These are phyloP conservation scores for Peromyscus polionotus DNA, from an alignment of 2,113 vertebrate genomes.

Conservation along the genomic window DNA sequence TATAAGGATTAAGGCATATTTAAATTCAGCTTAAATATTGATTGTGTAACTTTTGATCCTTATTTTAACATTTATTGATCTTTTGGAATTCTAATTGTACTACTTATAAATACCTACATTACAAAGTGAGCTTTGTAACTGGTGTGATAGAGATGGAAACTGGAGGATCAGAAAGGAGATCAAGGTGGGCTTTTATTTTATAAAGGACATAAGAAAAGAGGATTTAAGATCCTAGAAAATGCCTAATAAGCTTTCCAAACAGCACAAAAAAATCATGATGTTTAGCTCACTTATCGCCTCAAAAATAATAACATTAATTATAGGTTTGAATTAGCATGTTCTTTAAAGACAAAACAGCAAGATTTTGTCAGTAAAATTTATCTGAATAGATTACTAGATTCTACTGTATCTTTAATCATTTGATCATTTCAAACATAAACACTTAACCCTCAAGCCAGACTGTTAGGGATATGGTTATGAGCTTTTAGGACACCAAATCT, in stretches of 20 bases:
- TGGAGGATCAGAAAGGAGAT: neutral
- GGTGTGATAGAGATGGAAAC: neutral
- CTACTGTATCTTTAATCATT: neutral
- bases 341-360: neutral
- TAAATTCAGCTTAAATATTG: too few relatives aligned
- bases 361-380: neutral
- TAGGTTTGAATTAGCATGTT: neutral
- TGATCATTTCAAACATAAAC: neutral
- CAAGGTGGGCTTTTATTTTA: neutral
- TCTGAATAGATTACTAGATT: neutral
- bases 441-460: neutral
- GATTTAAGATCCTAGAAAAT: neutral
- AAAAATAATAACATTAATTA: neutral
- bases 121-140: neutral
- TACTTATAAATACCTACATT: too few relatives aligned
- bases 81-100: too few relatives aligned
- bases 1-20: too few relatives aligned
- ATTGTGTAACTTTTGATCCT: too few relatives aligned
- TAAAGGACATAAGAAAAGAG: neutral
- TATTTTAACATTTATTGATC: too few relatives aligned
- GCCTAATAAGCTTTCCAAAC: neutral
- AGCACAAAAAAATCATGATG: neutral
- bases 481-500: neutral
- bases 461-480: neutral
- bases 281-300: neutral